phyloP scores from a whole-genome alignment of 2,797 vertebrate genomes.

The Nasua narica region DNA sequence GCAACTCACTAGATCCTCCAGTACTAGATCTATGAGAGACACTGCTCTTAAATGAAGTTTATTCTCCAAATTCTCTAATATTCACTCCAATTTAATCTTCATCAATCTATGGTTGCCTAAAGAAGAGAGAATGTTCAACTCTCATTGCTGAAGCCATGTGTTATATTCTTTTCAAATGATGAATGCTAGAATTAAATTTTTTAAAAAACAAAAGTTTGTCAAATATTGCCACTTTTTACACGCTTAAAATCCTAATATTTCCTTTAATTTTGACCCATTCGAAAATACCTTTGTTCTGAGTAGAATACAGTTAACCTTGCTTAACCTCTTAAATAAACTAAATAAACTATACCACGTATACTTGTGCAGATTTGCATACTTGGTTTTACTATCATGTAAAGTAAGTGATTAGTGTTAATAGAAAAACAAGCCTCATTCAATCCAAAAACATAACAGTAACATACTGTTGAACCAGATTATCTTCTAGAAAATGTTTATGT shows the following conservation, averaged over 20 bases:
- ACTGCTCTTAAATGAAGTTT: background rate
- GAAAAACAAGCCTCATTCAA: background rate
- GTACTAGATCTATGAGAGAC: background rate
- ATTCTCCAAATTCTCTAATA: background rate
- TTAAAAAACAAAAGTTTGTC: background rate
- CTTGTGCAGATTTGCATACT: background rate
- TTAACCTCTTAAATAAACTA: background rate
- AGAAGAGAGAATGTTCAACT: background rate
- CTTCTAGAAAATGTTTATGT: background rate
- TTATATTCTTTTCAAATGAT: background rate
- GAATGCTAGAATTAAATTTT: background rate
- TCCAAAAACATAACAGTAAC: background rate
- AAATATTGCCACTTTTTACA: background rate
- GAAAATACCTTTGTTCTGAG: background rate
- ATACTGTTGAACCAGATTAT: background rate
- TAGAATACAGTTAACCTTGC: background rate
- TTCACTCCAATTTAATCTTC: background rate
- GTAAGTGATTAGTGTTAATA: background rate
- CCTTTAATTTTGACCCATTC: background rate
- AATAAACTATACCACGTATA: background rate
- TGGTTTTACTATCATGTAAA: background rate
- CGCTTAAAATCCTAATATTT: background rate
- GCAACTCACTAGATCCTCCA: background rate
- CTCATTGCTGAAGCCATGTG: background rate
- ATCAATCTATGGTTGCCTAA: background rate